A percentile compares a stretch with the other conserved stretches of the same genome.
phyloP scores from a whole-genome alignment of 2,888 invertebrate genomes.

The Lochmaea crataegi region DNA sequence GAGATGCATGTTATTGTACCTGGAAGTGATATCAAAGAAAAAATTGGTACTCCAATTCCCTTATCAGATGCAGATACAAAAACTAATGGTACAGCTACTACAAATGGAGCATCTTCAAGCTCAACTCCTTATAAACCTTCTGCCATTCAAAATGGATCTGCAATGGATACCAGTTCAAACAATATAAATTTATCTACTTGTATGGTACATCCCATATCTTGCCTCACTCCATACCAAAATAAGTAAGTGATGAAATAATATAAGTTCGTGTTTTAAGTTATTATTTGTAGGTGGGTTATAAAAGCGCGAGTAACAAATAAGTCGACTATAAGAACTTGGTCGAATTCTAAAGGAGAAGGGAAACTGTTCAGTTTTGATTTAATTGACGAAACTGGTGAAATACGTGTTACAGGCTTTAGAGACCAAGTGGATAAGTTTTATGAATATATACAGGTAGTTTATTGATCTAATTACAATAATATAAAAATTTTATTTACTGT shows the following conservation, averaged over 20 bases:
- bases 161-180: slow-evolving; percentile 19
- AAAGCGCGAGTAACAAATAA: slow-evolving; percentile 90
- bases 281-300: slow-evolving; percentile 83
- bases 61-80: slow-evolving; percentile 48
- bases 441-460: slow-evolving; percentile 82
- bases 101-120: slow-evolving; percentile 28
- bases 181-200: slow-evolving; percentile 53
- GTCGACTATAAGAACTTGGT: slow-evolving; percentile 85
- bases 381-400: slow-evolving; percentile 94
- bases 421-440: slow-evolving; percentile 90
- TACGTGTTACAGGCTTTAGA: slow-evolving; percentile 90
- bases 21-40: slow-evolving; percentile 78
- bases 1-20: slow-evolving; percentile 79
- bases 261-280: background rate
- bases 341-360: slow-evolving; percentile 92
- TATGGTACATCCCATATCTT: slow-evolving; percentile 81
- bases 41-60: slow-evolving; percentile 84
- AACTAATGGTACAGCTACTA: slow-evolving; percentile 19
- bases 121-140: slow-evolving; percentile 24
- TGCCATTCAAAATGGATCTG: slow-evolving; percentile 18
- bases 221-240: slow-evolving; percentile 93
- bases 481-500: background rate
- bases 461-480: slow-evolving; percentile 10
- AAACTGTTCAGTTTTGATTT: slow-evolving; percentile 93
- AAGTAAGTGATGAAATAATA: slow-evolving; percentile 68